Evolutionary conservation across 2,113 vertebrate species (phyloP), one percentile per base, ranked within the genome.

Genomic region (Myrmophylax atrothorax): DNA sequence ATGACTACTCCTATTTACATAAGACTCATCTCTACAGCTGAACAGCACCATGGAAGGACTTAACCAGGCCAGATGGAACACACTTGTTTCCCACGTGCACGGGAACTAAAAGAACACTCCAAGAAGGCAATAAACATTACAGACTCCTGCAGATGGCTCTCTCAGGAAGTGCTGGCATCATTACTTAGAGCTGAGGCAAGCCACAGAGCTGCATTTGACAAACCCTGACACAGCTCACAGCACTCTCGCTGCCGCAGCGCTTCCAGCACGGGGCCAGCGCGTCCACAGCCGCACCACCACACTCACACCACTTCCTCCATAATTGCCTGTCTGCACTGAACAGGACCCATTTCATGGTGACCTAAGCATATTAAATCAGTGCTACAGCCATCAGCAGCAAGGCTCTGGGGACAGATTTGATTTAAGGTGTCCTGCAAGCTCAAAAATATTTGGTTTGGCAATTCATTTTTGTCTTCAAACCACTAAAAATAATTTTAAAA

Each of bases 191-290:
- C 67, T 49, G 31, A 88, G n/a, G 56, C 67, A 74, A 80, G 40
- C 26, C 82, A 40, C 64, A 37, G 75, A 0, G 12, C 88, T 77
- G 84, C 52, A 19, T 59, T 94, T 87, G 18, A 33, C 78, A 47
- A 59, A 70, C n/a, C 35, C 78, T 68, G 80, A 31, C 38, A 1
- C 63, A 67, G 87, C 74, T 53, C 55, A 46, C 24, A 72, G 58
- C 0, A 0, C 33, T 76, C 67, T 37, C 2, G 0, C 66, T 53
- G 74, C 73, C 20, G 3, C 68, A 47, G 50, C 1, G 10, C 62
- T 87, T 25, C 38, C 22, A 58, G 60, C 35, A 55, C 8, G 0
- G 40, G n/a, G 53, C 9, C 66, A 29, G 35, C 1, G 0, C 81
- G 73, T 14, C 62, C 69, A 53, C 49, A n/a, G 79, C 17, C 3